Conservation (phyloP, 2,888 invertebrate genomes). For the Strigamia crassipes region DNA sequence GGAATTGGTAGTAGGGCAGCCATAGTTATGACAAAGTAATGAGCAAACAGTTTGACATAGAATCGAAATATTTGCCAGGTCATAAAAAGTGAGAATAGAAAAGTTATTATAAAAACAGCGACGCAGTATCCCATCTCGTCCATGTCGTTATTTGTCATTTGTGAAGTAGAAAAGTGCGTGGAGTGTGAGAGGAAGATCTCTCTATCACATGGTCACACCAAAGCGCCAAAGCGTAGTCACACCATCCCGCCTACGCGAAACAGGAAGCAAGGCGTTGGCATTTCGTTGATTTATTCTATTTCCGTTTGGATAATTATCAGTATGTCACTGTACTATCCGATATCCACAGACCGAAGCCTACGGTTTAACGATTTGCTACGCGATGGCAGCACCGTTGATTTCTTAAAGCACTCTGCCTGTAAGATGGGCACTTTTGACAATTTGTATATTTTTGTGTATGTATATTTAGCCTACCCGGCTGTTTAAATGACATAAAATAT, state of each 20-base stretch:
- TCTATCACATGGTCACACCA: neutral
- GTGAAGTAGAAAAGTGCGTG: neutral
- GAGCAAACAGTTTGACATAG: conserved; percentile 23
- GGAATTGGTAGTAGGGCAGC: conserved; percentile 44
- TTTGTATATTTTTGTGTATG: too few relatives aligned
- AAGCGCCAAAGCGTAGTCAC: too few relatives aligned
- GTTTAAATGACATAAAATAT: too few relatives aligned
- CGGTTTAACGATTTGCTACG: neutral
- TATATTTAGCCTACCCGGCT: too few relatives aligned
- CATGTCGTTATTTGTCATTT: neutral
- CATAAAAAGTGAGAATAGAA: neutral
- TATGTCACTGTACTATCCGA: too few relatives aligned
- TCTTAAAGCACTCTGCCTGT: too few relatives aligned
- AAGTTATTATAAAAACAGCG: neutral
- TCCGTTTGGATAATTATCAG: neutral
- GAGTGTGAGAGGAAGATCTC: neutral
- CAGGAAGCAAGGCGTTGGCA: neutral
- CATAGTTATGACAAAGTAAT: conserved; percentile 2
- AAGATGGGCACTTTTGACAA: too few relatives aligned
- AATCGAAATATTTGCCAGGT: neutral
- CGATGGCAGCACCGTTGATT: neutral
- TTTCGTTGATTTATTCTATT: neutral
- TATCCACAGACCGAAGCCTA: neutral
- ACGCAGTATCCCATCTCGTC: neutral
- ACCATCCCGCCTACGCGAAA: neutral